Percentiles rank a stretch among this genome's conserved stretches.
These are phyloP conservation scores for Crocodylus rhombifer DNA, from an alignment of 2,797 vertebrate genomes.

Conservation along the genomic window DNA sequence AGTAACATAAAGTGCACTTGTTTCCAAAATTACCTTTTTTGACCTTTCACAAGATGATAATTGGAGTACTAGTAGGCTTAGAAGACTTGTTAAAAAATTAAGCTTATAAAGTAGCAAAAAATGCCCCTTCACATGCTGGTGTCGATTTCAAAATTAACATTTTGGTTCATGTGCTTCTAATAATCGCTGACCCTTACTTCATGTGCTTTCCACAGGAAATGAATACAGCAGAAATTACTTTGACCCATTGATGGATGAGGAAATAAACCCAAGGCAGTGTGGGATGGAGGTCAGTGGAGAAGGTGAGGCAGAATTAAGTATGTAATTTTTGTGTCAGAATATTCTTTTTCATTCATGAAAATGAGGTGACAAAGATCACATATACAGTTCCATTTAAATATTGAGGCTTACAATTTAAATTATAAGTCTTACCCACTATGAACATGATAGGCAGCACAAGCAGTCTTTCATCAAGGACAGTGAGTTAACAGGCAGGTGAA, in stretches of 20 bases:
- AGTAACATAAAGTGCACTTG: constrained; percentile 93
- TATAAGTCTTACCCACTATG: constrained; percentile 65
- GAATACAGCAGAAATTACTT: constrained; percentile 95
- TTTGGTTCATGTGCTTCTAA: constrained; percentile 99
- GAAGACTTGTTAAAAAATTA: constrained; percentile 84
- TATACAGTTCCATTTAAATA: constrained; percentile 83
- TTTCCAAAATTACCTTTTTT: constrained; percentile 94
- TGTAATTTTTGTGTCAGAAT: constrained; percentile 96
- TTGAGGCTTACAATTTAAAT: constrained; percentile 81
- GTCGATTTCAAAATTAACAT: constrained; percentile 98
- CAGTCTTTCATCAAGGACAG: constrained; percentile 79
- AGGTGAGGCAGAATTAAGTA: constrained; percentile 99
- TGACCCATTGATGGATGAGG: constrained; percentile 90
- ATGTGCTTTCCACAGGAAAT: constrained; percentile 96
- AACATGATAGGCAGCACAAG: constrained; percentile 19
- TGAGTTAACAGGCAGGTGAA: constrained; percentile 46
- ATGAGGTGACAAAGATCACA: constrained; percentile 93
- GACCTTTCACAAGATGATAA: constrained; percentile 97
- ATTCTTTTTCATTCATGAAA: constrained; percentile 96
- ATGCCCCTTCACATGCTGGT: constrained; percentile 85
- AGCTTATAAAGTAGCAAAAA: constrained; percentile 90
- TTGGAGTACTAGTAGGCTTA: constrained; percentile 91
- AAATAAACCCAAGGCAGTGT: constrained; percentile 93
- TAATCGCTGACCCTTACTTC: constrained; percentile 94
- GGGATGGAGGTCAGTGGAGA: constrained; percentile 89